Percentiles rank a stretch among this genome's conserved stretches.
These are phyloP conservation scores for Thunnus albacares DNA, from an alignment of 2,797 vertebrate species.

Conservation along the genomic window DNA sequence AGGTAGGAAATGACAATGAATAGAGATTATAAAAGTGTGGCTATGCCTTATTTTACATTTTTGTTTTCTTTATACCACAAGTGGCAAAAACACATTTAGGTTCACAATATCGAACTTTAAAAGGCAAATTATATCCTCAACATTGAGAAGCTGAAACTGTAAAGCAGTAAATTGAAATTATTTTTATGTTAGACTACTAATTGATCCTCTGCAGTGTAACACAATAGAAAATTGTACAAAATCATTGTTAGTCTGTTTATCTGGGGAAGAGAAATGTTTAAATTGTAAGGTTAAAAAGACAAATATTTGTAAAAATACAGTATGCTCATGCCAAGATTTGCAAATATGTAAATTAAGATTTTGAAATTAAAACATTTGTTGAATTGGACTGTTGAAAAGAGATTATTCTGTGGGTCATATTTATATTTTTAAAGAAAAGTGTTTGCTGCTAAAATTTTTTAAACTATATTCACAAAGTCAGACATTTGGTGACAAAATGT, in stretches of 20 bases:
- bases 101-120: no score
- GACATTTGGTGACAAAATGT: background rate
- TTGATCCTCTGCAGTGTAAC: background rate
- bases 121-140: background rate
- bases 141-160: background rate
- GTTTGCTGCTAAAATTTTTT: no score
- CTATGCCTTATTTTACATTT: background rate
- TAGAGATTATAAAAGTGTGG: background rate
- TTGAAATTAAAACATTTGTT: background rate
- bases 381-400: background rate
- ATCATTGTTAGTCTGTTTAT: background rate
- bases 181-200: background rate
- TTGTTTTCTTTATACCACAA: background rate
- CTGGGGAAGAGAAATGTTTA: background rate
- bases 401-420: background rate
- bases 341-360: background rate
- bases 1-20: slow-evolving; percentile 84
- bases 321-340: background rate
- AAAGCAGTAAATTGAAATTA: no score
- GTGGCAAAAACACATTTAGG: background rate
- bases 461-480: background rate
- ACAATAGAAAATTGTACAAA: background rate
- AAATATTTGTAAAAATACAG: background rate
- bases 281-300: background rate
- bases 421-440: background rate